Percentiles rank a stretch among this genome's conserved stretches.
Conservation (phyloP, 2,113 vertebrate species). For the Ctenodactylus gundi region DNA sequence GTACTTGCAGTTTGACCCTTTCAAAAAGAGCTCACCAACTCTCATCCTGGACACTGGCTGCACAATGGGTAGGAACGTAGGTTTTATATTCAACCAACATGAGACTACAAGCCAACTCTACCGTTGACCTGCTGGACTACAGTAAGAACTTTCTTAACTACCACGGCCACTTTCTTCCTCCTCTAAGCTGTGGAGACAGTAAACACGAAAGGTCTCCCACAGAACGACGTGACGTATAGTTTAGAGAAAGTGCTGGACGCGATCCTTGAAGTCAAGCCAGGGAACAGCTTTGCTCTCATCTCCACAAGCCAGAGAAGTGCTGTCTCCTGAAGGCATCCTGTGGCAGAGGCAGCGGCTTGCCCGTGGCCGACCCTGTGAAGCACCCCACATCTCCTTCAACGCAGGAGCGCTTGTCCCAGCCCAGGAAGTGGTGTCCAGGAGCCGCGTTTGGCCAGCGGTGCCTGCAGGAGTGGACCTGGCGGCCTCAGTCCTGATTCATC, state of each 20-base stretch:
- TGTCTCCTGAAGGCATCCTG: neutral
- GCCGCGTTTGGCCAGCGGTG: neutral
- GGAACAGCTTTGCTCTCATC: neutral
- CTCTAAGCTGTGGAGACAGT: neutral
- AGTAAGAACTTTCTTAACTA: neutral
- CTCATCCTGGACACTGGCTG: neutral
- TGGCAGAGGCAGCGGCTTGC: neutral
- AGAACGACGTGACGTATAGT: too few species aligned
- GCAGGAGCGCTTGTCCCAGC: neutral
- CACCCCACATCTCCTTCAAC: neutral
- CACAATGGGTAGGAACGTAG: neutral
- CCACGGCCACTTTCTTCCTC: neutral
- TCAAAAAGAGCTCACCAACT: neutral
- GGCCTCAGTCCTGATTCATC: neutral
- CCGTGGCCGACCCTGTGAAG: neutral
- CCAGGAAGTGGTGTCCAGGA: neutral
- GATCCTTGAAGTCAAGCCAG: neutral
- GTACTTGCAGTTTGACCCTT: neutral
- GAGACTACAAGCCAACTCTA: rapidly evolving
- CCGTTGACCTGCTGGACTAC: neutral
- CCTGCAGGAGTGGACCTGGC: neutral
- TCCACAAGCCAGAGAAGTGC: neutral
- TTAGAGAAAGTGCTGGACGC: neutral
- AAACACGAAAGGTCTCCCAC: neutral
- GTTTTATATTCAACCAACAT: neutral